Evolutionary conservation across 1,140 invertebrate genomes (phyloP), one percentile per base, ranked within the genome.

Genomic region (Potamilus streckersoni): DNA sequence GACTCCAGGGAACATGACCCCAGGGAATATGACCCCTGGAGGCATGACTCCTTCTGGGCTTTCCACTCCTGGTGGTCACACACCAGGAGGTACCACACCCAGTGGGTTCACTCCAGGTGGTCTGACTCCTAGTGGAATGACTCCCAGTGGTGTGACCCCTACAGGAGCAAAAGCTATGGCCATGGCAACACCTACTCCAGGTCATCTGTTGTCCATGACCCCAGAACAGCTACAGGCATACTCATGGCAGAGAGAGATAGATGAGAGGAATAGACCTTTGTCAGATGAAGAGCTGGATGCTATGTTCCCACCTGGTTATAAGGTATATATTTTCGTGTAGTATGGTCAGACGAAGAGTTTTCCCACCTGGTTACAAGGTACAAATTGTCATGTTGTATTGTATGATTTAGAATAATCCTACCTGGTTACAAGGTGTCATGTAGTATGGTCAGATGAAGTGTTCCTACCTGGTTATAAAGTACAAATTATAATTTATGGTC

Each of bases 221-320:
- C 98, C 98, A 0, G 98, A 99, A 90, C 98, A 99, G 90, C 90
- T 99, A 76, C 98, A 99, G 89, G 97, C 97, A 0, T 99, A 97
- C 89, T 94, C 97, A n/a, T 99, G 97, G 97, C 98, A 99, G 90
- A 93, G 96, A 83, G 98, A 99, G 91, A 98, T 99, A 73, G 98
- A 99, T 86, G 97, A 99, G 87, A 91, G 98, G 71, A 99, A 99
- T 89, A 92, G 97, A 80, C 97, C 97, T 0, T 93, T 99, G 69
- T 94, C 95, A 0, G 98, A 99, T 89, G 98, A 99, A 86, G 98
- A 99, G 90, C 91, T 99, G 16, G 98, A 99, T 90, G 92, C 95
- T 58, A 94, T 99, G 92, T 98, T 99, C 89, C 98, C 98, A 66
- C 94, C 96, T 16, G 98, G 98, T 31, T 99, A 99, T 90, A 99